Percentiles rank a stretch among this genome's conserved stretches.
These are phyloP conservation scores for Ophion ellenae DNA, from an alignment of 2,888 invertebrate genomes.

Conservation along the genomic window DNA sequence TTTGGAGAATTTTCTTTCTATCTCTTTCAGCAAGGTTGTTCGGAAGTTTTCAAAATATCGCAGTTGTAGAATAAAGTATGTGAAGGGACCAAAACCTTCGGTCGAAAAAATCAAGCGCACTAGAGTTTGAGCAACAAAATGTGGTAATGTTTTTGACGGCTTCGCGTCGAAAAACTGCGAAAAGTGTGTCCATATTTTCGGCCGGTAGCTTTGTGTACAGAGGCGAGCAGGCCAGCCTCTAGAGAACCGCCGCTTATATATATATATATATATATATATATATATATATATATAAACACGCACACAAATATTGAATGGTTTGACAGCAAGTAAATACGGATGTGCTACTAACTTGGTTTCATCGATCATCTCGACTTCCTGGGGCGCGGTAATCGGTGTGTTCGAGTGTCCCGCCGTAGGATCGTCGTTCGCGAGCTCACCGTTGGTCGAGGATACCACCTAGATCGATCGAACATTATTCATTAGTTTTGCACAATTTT, in stretches of 20 bases:
- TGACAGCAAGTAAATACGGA: slow-evolving; percentile 40
- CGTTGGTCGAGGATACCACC: slow-evolving; percentile 99
- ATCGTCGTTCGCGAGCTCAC: slow-evolving; percentile 97
- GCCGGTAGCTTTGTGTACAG: not conserved
- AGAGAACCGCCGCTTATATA: not conserved
- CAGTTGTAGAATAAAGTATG: too few relatives aligned
- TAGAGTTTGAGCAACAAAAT: not conserved
- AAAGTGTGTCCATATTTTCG: not conserved
- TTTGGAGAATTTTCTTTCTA: too few relatives aligned
- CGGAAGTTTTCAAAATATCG: too few relatives aligned
- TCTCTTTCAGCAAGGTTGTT: too few relatives aligned
- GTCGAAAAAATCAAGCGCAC: not conserved
- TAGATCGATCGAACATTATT: slow-evolving; percentile 81
- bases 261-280: not conserved
- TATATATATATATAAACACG: not conserved
- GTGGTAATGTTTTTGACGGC: not conserved
- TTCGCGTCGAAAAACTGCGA: not conserved
- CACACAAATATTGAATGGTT: not conserved
- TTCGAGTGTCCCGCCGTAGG: slow-evolving; percentile 98
- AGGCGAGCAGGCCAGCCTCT: not conserved
- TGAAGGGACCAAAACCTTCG: too few relatives aligned
- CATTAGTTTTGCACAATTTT: slow-evolving; percentile 41
- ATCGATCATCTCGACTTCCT: slow-evolving; percentile 97
- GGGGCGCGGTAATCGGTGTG: slow-evolving; percentile 96
- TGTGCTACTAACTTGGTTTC: slow-evolving; percentile 96